These are phyloP conservation scores for Caenorhabditis sp. DNA, from an alignment of 2,888 invertebrate genomes.

Conservation along the genomic window DNA sequence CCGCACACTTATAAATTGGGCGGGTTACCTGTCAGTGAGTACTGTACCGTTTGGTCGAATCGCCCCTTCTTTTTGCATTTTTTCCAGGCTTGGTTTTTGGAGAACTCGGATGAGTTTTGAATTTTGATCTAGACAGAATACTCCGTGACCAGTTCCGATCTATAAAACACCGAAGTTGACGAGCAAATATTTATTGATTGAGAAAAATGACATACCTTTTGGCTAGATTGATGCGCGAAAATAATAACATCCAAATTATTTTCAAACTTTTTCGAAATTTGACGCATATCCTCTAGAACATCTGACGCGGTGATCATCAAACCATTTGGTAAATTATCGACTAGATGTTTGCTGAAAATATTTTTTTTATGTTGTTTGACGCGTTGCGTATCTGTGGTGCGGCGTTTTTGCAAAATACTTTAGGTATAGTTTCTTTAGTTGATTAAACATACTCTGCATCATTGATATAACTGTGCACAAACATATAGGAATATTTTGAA, in stretches of 20 bases:
- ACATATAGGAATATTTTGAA: no score
- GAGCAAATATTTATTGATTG: slow-evolving; percentile 3
- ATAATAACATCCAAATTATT: slow-evolving; percentile 25
- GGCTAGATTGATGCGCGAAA: slow-evolving; percentile 40
- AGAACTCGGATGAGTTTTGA: slow-evolving; percentile 65
- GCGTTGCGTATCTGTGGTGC: no score
- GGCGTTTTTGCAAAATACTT: no score
- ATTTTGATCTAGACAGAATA: slow-evolving; percentile 42
- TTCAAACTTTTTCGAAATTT: background rate
- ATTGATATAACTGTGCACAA: no score
- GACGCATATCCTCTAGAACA: slow-evolving; percentile 71
- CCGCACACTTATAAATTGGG: background rate
- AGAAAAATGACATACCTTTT: no score
- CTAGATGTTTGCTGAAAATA: slow-evolving; percentile 54
- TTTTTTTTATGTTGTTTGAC: no score
- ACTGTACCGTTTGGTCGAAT: slow-evolving; percentile 32
- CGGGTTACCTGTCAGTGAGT: slow-evolving; percentile 42
- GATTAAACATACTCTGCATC: no score
- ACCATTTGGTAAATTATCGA: slow-evolving; percentile 68
- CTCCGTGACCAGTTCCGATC: slow-evolving; percentile 52
- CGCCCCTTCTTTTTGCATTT: slow-evolving; percentile 70
- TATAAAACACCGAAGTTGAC: slow-evolving; percentile 4
- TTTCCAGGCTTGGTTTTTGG: slow-evolving; percentile 72
- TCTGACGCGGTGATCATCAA: slow-evolving; percentile 72
- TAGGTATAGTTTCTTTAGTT: no score